Percentiles rank a stretch among this genome's conserved stretches.
These are phyloP conservation scores for Phaedon cochleariae DNA, from an alignment of 2,888 invertebrate genomes.

Conservation along the genomic window DNA sequence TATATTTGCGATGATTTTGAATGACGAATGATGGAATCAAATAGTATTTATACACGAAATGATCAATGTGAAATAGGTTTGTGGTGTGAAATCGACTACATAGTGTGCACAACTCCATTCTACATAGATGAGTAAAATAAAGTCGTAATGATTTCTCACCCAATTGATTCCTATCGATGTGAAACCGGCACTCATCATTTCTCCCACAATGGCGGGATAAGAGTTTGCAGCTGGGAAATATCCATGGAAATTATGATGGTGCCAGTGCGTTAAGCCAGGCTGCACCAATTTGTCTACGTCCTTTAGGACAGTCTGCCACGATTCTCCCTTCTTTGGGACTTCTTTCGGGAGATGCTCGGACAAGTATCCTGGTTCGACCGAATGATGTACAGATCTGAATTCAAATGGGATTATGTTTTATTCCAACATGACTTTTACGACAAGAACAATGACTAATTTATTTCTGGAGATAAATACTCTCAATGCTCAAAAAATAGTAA, in stretches of 20 bases:
- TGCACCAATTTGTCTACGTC: conserved; percentile 90
- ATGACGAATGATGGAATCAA: too few relatives aligned
- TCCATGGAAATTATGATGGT: conserved; percentile 94
- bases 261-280: conserved; percentile 97
- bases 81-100: too few relatives aligned
- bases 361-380: conserved; percentile 91
- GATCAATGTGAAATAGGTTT: too few relatives aligned
- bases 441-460: too few relatives aligned
- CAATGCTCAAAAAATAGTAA: too few relatives aligned
- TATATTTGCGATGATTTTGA: too few relatives aligned
- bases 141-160: not conserved
- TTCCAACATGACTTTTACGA: too few relatives aligned
- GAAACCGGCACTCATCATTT: conserved; percentile 93
- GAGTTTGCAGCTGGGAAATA: conserved; percentile 95
- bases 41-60: too few relatives aligned
- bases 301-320: conserved; percentile 86
- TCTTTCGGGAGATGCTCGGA: conserved; percentile 79
- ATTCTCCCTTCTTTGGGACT: conserved; percentile 83
- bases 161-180: conserved; percentile 22
- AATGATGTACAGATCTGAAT: conserved; percentile 81
- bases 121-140: conserved; percentile 93
- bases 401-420: too few relatives aligned
- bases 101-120: conserved; percentile 98
- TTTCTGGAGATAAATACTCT: too few relatives aligned
- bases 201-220: conserved; percentile 92